Conservation (phyloP, 2,797 vertebrate species). For the Merluccius polli region DNA sequence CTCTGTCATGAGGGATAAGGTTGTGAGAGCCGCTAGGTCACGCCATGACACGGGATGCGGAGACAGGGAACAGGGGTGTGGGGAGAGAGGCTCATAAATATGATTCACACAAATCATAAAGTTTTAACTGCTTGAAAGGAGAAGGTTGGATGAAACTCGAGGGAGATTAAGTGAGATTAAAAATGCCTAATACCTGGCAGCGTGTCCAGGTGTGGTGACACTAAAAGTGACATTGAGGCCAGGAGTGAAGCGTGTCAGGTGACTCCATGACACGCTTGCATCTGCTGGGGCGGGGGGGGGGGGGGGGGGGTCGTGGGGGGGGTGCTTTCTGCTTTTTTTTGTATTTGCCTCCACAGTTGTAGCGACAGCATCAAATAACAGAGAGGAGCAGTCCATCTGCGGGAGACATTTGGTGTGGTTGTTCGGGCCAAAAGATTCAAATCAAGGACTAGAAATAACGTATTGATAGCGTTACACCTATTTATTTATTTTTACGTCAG, state of each 20-base stretch:
- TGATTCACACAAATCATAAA: conserved; percentile 59
- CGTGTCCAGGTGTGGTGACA: conserved; percentile 66
- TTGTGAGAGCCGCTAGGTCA: background rate
- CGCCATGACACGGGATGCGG: conserved; percentile 31
- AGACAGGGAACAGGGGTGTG: conserved; percentile 17
- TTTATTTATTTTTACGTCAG: background rate
- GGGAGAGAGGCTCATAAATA: conserved; percentile 45
- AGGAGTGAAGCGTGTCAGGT: conserved; percentile 44
- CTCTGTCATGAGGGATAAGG: background rate
- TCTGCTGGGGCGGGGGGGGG: too few relatives aligned
- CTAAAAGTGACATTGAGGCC: conserved; percentile 71
- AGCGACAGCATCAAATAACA: too few relatives aligned
- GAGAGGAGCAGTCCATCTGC: too few relatives aligned
- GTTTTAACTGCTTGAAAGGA: conserved; percentile 64
- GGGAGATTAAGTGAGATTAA: conserved; percentile 77
- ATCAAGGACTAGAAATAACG: too few relatives aligned
- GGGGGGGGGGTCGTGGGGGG: too few relatives aligned
- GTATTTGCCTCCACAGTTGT: too few relatives aligned
- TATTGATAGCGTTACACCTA: too few relatives aligned
- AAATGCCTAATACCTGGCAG: conserved; percentile 74
- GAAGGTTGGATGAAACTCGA: conserved; percentile 64
- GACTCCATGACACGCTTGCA: conserved; percentile 5
- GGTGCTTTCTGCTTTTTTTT: too few relatives aligned
- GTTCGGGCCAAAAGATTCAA: too few relatives aligned
- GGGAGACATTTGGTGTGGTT: too few relatives aligned